Evolutionary conservation across 1,140 invertebrate genomes (phyloP).

Genomic region (Brachionus manjavacas): DNA sequence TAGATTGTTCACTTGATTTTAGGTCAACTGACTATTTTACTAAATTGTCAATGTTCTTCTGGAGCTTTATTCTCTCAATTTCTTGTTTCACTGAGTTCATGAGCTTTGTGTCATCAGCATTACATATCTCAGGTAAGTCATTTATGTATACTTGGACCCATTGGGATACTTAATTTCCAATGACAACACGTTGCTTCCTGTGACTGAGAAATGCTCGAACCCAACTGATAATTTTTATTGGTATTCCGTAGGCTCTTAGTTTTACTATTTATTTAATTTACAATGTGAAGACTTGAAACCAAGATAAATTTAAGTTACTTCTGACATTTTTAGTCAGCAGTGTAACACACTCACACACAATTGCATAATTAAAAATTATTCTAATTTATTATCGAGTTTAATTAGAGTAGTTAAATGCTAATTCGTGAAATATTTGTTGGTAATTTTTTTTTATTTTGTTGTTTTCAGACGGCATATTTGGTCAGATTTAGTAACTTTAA

Average conservation of each 20-base stretch:
- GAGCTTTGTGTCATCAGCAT: conserved; percentile 10
- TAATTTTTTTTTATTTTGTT: neutral
- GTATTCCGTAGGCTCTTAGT: too few relatives aligned
- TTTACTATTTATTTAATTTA: too few relatives aligned
- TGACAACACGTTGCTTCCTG: neutral
- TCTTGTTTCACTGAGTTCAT: neutral
- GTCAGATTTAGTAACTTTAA: neutral
- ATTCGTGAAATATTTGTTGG: neutral
- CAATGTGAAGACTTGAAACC: too few relatives aligned
- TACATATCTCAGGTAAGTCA: neutral
- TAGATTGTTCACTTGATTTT: neutral
- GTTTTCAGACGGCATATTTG: neutral
- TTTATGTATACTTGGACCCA: neutral
- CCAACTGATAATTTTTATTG: neutral
- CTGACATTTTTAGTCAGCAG: too few relatives aligned
- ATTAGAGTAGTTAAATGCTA: neutral
- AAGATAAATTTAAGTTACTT: too few relatives aligned
- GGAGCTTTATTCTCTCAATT: neutral
- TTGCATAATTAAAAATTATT: neutral
- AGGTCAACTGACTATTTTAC: neutral
- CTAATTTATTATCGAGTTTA: neutral
- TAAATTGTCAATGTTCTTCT: neutral
- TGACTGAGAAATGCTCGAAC: neutral
- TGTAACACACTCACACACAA: neutral
- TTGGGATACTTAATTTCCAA: neutral